Evolutionary conservation across 2,797 vertebrate genomes (phyloP), one percentile per base, ranked within the genome.

Genomic region (Megalops cyprinoides): DNA sequence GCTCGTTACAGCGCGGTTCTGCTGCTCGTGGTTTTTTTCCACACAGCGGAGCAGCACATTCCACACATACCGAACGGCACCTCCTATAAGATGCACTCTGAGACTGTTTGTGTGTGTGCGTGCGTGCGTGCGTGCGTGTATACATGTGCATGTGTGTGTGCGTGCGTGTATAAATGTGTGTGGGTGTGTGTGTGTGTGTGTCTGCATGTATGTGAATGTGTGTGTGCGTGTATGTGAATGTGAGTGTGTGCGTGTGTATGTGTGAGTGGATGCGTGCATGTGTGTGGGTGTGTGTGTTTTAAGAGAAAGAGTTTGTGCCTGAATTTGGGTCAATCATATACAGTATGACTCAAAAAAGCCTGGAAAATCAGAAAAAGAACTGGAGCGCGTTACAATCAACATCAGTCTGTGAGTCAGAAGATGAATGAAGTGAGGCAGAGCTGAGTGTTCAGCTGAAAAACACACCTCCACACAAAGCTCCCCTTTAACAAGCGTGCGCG

Each of bases 221-320:
- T 78, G 60, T 42, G 49, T 9, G 12, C 9, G 12, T 10, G 42
- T 49, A 23, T 37, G 34, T 20, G 34, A 25, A 2, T 77, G 28
- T 69, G 65, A 49, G n/a, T 56, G 49, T 86, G 85, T 82, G 31
- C 79, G 44, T 89, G 86, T 76, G 87, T 80, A 82, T 77, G 69
- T 20, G 25, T 37, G 28, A 39, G 34, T 77, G 69, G 75, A 62
- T 78, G 76, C 65, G 46, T 44, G 56, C 25, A 37, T 58, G 51
- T 48, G 42, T 60, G 53, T 73, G 34, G 12, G 23, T 28, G 55
- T 34, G 2, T 15, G 20, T 5, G 62, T 37, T 23, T 4, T 8
- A 10, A 58, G 15, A 15, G 8, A 9, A 2, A 23, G 10, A 42
- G 8, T 34, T 28, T 71, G 9, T 49, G 46, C 23, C 18, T 55